A percentile compares a stretch with the other conserved stretches of the same genome.
These are phyloP conservation scores for Cephus cinctus DNA, from an alignment of 1,140 invertebrate species.

Conservation along the genomic window DNA sequence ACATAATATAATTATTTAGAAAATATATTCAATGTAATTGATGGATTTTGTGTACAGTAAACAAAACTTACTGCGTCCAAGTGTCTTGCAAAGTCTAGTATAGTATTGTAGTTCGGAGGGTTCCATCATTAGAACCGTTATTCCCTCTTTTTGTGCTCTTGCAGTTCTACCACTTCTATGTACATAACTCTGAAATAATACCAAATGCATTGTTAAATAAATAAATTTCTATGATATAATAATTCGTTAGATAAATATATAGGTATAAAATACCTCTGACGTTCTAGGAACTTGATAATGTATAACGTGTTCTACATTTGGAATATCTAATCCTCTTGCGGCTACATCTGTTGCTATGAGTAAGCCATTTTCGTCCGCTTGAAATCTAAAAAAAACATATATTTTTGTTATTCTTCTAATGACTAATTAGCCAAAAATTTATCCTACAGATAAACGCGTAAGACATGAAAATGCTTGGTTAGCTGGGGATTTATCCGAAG, in stretches of 20 bases:
- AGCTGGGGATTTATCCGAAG: too few relatives aligned
- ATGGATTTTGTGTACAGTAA: too few relatives aligned
- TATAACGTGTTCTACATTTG: constrained; percentile 90
- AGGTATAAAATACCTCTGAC: constrained; percentile 68
- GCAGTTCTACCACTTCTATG: constrained; percentile 97
- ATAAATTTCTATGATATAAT: background rate
- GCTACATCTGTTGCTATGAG: constrained; percentile 98
- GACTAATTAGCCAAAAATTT: constrained; percentile 12
- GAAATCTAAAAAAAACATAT: constrained; percentile 63
- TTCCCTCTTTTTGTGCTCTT: constrained; percentile 81
- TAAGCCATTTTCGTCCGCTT: constrained; percentile 70
- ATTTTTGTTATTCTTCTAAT: constrained; percentile 1
- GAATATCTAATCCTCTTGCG: constrained; percentile 94
- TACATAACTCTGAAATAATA: constrained; percentile 75
- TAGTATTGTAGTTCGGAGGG: constrained; percentile 82
- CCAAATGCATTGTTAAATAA: constrained; percentile 13
- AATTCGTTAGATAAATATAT: background rate
- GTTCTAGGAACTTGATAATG: constrained; percentile 97
- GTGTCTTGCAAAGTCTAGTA: constrained; percentile 75
- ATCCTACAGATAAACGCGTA: constrained; percentile 2
- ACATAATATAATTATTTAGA: constrained; percentile 9
- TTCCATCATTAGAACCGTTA: constrained; percentile 91
- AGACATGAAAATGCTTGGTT: too few relatives aligned
- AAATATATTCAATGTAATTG: too few relatives aligned
- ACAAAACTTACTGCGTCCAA: constrained; percentile 77